Evolutionary conservation across 2,797 vertebrate genomes (phyloP).

Genomic region (Poliocrania exsul): DNA sequence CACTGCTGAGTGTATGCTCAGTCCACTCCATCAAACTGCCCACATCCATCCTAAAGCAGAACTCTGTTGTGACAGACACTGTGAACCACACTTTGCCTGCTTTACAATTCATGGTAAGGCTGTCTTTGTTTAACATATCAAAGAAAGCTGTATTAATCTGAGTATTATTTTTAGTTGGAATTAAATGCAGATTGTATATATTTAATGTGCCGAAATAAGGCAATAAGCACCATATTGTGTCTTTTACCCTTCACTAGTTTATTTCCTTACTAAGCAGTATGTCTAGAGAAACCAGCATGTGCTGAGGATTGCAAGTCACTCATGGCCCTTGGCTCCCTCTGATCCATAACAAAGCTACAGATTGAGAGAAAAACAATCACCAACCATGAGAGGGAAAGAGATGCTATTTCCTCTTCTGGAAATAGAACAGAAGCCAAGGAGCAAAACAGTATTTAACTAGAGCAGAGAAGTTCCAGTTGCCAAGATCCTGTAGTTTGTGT

Average conservation of each 20-base stretch:
- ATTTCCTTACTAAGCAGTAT: not conserved
- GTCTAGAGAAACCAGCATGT: conserved; percentile 12
- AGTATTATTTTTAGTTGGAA: conserved; percentile 23
- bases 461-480: not conserved
- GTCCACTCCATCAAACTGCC: not conserved
- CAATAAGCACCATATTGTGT: not conserved
- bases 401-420: conserved; percentile 27
- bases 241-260: not conserved
- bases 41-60: not conserved
- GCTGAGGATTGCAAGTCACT: conserved; percentile 4
- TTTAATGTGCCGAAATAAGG: conserved; percentile 1
- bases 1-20: not conserved
- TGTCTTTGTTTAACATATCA: not conserved
- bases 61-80: not conserved
- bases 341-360: conserved; percentile 34
- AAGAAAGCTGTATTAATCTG: not conserved
- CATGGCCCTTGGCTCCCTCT: conserved; percentile 4
- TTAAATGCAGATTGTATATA: conserved; percentile 1
- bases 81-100: not conserved
- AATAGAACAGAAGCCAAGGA: conserved; percentile 42
- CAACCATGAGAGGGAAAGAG: not conserved
- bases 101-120: conserved; percentile 14
- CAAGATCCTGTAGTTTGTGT: not conserved
- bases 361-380: conserved; percentile 38
- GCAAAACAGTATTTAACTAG: not conserved